Evolutionary conservation across 2,113 vertebrate genomes (phyloP).

Genomic region (Misgurnus mizolepis): DNA sequence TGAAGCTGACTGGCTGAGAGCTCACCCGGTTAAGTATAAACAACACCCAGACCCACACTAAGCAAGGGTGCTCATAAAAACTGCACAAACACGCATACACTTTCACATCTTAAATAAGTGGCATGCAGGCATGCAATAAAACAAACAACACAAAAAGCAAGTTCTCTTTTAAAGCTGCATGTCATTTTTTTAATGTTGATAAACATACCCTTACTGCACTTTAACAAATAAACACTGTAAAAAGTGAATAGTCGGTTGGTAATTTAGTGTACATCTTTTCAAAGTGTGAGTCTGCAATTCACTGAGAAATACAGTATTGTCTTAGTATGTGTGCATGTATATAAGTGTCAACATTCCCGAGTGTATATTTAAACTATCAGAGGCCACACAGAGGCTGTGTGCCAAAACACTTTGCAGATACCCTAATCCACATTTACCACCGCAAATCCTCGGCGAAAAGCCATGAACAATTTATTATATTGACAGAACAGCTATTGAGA

Average conservation of each 20-base stretch:
- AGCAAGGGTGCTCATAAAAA: neutral
- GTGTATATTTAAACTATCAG: conserved; percentile 8
- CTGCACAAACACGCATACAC: neutral
- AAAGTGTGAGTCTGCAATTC: conserved; percentile 1
- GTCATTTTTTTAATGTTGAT: no score
- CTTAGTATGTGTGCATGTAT: conserved; percentile 23
- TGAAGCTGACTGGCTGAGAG: conserved; percentile 45
- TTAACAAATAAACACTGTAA: neutral
- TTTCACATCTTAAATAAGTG: neutral
- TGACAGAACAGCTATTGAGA: neutral
- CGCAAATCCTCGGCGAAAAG: neutral
- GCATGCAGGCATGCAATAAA: neutral
- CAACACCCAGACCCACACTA: conserved; percentile 12
- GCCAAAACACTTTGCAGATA: conserved; percentile 10
- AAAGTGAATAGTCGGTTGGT: neutral
- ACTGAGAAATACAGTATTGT: neutral
- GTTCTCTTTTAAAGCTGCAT: neutral
- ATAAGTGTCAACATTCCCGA: conserved; percentile 30
- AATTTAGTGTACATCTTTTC: neutral
- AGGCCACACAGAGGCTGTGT: conserved; percentile 10
- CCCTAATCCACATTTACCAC: conserved; percentile 10
- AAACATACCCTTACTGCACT: no score
- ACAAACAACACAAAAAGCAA: neutral
- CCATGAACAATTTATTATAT: neutral
- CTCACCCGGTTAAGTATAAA: conserved; percentile 18